Evolutionary conservation across 2,888 invertebrate species (phyloP).

Genomic region (Leucophora obtusa): DNA sequence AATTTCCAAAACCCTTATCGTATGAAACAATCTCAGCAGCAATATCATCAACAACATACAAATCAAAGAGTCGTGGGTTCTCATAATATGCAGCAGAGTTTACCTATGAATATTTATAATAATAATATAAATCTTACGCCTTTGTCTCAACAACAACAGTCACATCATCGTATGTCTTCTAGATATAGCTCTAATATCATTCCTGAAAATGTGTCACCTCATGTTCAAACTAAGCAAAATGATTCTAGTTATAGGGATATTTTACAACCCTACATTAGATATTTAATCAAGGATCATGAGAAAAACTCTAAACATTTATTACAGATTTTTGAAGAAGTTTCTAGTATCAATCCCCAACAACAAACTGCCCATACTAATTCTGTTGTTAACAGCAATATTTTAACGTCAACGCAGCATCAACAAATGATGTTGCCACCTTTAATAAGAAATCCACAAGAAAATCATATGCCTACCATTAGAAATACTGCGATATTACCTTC

Average conservation of each 20-base stretch:
- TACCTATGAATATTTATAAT: slow-evolving; percentile 21
- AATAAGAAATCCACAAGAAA: slow-evolving; percentile 45
- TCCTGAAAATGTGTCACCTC: background rate
- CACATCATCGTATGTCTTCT: slow-evolving; percentile 15
- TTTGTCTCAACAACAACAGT: slow-evolving; percentile 1
- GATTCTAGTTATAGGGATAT: slow-evolving; percentile 47
- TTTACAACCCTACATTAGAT: slow-evolving; percentile 46
- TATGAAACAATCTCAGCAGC: slow-evolving; percentile 16
- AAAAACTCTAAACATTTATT: slow-evolving; percentile 55
- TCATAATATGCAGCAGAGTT: slow-evolving; percentile 17
- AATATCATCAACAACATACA: slow-evolving; percentile 4
- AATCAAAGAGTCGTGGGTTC: slow-evolving; percentile 4
- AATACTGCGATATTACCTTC: slow-evolving; percentile 34
- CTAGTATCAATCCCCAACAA: slow-evolving; percentile 12
- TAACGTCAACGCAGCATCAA: background rate
- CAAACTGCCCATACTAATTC: background rate
- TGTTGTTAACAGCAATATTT: slow-evolving; percentile 8
- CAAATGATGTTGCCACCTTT: slow-evolving; percentile 31
- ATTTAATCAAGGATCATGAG: slow-evolving; percentile 53
- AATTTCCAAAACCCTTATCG: slow-evolving; percentile 52
- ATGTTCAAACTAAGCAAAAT: slow-evolving; percentile 7
- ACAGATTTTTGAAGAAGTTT: slow-evolving; percentile 50
- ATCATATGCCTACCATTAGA: slow-evolving; percentile 43
- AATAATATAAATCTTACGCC: background rate
- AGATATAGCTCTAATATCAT: slow-evolving; percentile 24